phyloP scores from a whole-genome alignment of 2,113 vertebrate genomes.

The Dinomys branickii region DNA sequence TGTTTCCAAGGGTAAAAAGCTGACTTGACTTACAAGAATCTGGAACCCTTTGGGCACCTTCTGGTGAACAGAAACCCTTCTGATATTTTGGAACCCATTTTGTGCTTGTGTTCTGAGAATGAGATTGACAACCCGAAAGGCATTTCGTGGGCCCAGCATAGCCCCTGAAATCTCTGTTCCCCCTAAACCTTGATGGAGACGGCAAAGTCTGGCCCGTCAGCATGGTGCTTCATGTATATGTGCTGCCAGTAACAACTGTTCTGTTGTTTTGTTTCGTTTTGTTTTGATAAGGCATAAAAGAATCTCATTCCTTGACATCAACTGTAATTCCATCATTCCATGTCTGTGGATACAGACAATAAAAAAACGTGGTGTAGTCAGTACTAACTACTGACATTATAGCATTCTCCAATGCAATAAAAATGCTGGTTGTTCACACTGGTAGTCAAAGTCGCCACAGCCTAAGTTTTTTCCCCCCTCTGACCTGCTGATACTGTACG shows the following conservation, averaged over 20 bases:
- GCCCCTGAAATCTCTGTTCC: conserved; percentile 78
- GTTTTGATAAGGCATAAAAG: conserved; percentile 91
- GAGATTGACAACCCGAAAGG: conserved; percentile 76
- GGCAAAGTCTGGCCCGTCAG: conserved; percentile 88
- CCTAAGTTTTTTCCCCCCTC: conserved; percentile 79
- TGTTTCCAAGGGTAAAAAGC: conserved; percentile 76
- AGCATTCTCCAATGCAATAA: conserved; percentile 99
- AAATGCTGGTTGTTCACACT: conserved; percentile 96
- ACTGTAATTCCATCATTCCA: conserved; percentile 97
- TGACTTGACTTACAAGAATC: conserved; percentile 70
- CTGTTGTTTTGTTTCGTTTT: conserved; percentile 80
- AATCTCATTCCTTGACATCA: conserved; percentile 95
- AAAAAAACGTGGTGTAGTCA: conserved; percentile 95
- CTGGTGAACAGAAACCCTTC: conserved; percentile 78
- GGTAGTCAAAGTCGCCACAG: conserved; percentile 88
- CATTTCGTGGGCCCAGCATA: conserved; percentile 77
- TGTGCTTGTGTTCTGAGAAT: conserved; percentile 81
- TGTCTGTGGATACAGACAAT: conserved; percentile 96
- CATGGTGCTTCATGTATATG: conserved; percentile 90
- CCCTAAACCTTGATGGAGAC: conserved; percentile 86
- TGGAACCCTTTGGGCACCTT: conserved; percentile 81
- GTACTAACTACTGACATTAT: conserved; percentile 94
- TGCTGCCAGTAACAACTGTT: conserved; percentile 88
- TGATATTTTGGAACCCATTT: conserved; percentile 77
- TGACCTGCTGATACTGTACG: background rate